Evolutionary conservation across 92 coral and sea anemone species (phyloP).

Genomic region (Zoanthus gigantus): DNA sequence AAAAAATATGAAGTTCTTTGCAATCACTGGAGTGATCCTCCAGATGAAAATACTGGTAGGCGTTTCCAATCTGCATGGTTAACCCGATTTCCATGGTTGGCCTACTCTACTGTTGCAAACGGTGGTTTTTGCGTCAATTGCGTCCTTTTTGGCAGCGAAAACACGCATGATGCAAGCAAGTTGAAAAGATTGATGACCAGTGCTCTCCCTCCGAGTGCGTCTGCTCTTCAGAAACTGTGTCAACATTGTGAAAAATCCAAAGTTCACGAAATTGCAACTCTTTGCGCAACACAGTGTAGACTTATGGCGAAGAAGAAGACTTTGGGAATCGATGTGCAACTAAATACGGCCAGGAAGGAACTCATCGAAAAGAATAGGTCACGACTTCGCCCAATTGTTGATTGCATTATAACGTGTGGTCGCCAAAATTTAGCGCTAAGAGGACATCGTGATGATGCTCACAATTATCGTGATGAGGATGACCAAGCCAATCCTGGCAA

Average conservation of each 20-base stretch:
- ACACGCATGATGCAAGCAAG: constrained; percentile 55
- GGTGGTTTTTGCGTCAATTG: constrained; percentile 53
- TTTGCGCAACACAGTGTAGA: constrained; percentile 46
- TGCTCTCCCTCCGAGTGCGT: constrained; percentile 37
- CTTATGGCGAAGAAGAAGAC: constrained; percentile 34
- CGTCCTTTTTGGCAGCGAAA: constrained; percentile 53
- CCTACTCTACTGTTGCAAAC: constrained; percentile 51
- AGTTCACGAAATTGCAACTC: constrained; percentile 43
- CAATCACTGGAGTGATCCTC: constrained; percentile 54
- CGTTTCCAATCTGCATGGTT: constrained; percentile 49
- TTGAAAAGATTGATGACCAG: constrained; percentile 42
- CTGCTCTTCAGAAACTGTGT: constrained; percentile 34
- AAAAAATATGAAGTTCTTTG: constrained; percentile 50
- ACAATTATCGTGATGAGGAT: constrained; percentile 25
- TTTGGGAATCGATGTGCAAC: constrained; percentile 37
- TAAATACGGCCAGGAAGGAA: constrained; percentile 22
- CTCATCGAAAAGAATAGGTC: constrained; percentile 46
- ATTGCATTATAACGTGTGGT: constrained; percentile 35
- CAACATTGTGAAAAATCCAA: constrained; percentile 48
- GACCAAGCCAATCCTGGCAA: constrained; percentile 45
- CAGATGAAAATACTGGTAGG: constrained; percentile 33
- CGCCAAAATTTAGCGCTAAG: constrained; percentile 38
- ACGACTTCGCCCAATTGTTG: constrained; percentile 18
- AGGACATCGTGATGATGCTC: constrained; percentile 58
- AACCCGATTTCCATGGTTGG: constrained; percentile 54